These are phyloP conservation scores for Galeruca laticollis DNA, from an alignment of 2,888 invertebrate genomes.

Conservation along the genomic window DNA sequence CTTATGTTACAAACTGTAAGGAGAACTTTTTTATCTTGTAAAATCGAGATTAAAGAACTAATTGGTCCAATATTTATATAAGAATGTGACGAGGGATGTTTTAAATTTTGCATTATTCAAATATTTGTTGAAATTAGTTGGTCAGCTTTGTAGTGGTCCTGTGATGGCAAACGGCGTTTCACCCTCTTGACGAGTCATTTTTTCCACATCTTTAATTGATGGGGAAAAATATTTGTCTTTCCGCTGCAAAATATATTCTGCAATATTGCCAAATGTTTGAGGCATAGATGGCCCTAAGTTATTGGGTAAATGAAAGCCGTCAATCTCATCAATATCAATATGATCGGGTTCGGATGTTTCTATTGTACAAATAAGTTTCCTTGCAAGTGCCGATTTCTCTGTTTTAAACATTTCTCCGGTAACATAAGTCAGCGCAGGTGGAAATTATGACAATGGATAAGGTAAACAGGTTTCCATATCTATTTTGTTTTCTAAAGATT, in stretches of 20 bases:
- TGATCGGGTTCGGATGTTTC: constrained; percentile 23
- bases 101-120: constrained; percentile 8
- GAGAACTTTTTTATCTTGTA: too few relatives aligned
- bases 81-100: neutral
- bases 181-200: neutral
- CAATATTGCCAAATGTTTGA: constrained; percentile 19
- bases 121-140: constrained; percentile 15
- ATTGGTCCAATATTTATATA: constrained; percentile 5
- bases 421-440: constrained; percentile 38
- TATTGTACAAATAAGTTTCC: constrained; percentile 27
- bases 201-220: constrained; percentile 12
- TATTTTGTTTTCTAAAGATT: constrained; percentile 50
- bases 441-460: constrained; percentile 30
- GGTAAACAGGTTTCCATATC: constrained; percentile 33
- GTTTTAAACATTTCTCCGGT: constrained; percentile 45
- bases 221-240: constrained; percentile 10
- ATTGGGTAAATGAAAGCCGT: constrained; percentile 32
- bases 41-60: neutral
- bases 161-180: constrained; percentile 6
- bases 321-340: constrained; percentile 37
- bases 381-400: constrained; percentile 37
- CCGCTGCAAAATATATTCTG: constrained; percentile 7
- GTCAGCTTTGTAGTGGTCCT: constrained; percentile 15
- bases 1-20: too few relatives aligned
- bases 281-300: constrained; percentile 18